Evolutionary conservation across 35 echinoderm and acorn worm genomes (phyloP), one percentile per base, ranked within the genome.

Genomic region (Nesometra sesokonis): DNA sequence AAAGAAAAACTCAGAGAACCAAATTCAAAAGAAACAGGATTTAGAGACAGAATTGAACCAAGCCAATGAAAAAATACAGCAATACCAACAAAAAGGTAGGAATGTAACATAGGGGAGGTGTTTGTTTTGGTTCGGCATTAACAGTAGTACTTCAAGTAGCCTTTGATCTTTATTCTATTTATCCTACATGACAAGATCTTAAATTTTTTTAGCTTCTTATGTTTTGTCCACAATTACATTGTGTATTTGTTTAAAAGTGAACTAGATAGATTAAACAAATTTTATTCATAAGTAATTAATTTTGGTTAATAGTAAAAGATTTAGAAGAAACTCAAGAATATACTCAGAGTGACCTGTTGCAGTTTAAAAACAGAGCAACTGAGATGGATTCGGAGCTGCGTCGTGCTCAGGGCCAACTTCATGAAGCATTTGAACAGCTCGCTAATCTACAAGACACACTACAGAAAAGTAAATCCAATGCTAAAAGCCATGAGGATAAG

Each of bases 401-500:
- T 30, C 79, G 85, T 33, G 94, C 91, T 5, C 83, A 89, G 37
- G 91, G 77, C 19, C 91, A 97, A 27, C 76, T 97, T 15, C 87
- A 90, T n/a, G 89, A 86, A 30, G 94, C 94, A 0, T 85, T 91
- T 57, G 84, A 80, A 77, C 94, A 97, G 77, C 81, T 97, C 46
- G 85, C 88, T 11, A 88, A 97, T 52, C 88, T 93, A 21, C 94
- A 97, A 29, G 43, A 83, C 35, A 57, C 90, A 23, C 88, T 97
- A 29, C 94, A 97, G 76, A 93, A 79, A 32, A 97, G 94, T 86
- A 93, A 88, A 85, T 57, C 91, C 15, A 91, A 93, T 77, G 52
- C 77, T 15, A 90, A 90, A 43, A 57, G 83, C 33, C 90, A 88
- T 57, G 82, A 97, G n/a, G 84, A 97, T 31, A 32, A 81, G 30